phyloP scores from a whole-genome alignment of 2,113 vertebrate species.

The Caracal caracal region DNA sequence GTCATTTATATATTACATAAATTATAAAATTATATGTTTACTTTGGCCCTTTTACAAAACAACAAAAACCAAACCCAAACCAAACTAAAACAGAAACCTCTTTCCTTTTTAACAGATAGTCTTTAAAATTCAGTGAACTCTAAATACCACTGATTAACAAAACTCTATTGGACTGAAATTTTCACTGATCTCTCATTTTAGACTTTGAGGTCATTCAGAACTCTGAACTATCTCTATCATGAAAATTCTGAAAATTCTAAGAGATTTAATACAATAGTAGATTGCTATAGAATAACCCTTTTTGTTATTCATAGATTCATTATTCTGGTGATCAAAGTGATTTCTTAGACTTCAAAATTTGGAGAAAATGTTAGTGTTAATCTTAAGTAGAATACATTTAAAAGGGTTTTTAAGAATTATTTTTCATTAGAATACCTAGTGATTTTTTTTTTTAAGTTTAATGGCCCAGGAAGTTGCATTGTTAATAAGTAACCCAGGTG shows the following conservation, averaged over 20 bases:
- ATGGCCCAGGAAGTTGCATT: background rate
- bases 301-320: background rate
- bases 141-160: background rate
- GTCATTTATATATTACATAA: background rate
- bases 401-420: background rate
- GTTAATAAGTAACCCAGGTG: background rate
- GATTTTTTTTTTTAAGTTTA: background rate
- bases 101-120: background rate
- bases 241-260: background rate
- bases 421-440: background rate
- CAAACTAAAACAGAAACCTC: background rate
- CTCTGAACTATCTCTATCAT: background rate
- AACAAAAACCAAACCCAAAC: background rate
- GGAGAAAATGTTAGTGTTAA: background rate
- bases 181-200: background rate
- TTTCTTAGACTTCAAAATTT: constrained; percentile 6
- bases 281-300: background rate
- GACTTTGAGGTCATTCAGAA: background rate
- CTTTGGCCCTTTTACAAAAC: background rate
- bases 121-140: background rate
- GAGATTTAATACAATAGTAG: background rate
- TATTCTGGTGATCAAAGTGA: background rate
- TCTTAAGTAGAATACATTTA: background rate
- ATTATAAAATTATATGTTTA: background rate
- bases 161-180: background rate